phyloP scores from a whole-genome alignment of 1,140 invertebrate genomes.

The Drosophila asahinai region DNA sequence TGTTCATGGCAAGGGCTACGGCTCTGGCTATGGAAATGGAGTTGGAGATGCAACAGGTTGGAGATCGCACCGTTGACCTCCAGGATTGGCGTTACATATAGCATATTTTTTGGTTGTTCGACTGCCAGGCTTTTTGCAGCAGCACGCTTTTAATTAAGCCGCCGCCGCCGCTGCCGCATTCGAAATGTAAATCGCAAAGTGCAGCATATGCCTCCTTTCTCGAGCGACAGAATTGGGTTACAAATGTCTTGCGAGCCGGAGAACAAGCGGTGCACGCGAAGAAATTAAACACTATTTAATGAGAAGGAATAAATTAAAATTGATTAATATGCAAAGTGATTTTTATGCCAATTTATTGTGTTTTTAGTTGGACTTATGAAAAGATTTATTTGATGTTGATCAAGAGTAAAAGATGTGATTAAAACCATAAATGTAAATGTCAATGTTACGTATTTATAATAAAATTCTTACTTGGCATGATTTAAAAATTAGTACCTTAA shows the following conservation, averaged over 20 bases:
- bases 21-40: not conserved
- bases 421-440: too few relatives aligned
- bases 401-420: too few relatives aligned
- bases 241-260: constrained; percentile 60
- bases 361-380: too few relatives aligned
- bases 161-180: constrained; percentile 35
- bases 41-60: constrained; percentile 53
- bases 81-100: constrained; percentile 65
- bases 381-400: too few relatives aligned
- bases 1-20: constrained; percentile 4
- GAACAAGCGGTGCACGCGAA: constrained; percentile 43
- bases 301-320: not conserved
- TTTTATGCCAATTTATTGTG: too few relatives aligned
- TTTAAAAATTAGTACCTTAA: too few relatives aligned
- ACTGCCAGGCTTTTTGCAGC: constrained; percentile 10
- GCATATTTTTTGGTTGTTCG: constrained; percentile 30
- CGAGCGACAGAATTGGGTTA: constrained; percentile 78
- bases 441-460: too few relatives aligned
- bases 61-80: constrained; percentile 61
- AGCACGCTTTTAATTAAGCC: constrained; percentile 71
- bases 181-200: constrained; percentile 72
- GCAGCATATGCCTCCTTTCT: constrained; percentile 56
- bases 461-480: too few relatives aligned
- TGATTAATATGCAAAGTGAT: too few relatives aligned
- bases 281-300: not conserved